Base-by-base conservation (phyloP, 53 echinoderm and acorn worm genomes). In the Pentamera pediparva region DNA sequence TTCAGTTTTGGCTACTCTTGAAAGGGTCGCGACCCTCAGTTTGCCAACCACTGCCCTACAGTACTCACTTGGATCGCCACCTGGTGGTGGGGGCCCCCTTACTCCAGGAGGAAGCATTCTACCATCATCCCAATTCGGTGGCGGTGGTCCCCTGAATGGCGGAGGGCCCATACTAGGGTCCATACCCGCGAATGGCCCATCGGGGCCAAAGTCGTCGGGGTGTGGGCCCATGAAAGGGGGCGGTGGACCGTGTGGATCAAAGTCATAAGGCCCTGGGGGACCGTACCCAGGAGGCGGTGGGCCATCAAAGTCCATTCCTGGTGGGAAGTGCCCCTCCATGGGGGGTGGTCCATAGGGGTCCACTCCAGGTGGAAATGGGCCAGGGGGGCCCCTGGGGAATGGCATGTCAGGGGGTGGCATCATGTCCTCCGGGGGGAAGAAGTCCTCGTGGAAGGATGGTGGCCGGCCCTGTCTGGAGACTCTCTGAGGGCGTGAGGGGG, bases 231-330 rank as follows among this genome's bases (percentile, higher is more conserved):
- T 20, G 41, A 67, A 67, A 17, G 63, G 63, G 9, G 67, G 67
- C 47, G 85, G 85, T 13, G 79, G 79, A 17, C 79, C 74, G 32
- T 74, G 56, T 56, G 74, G 71, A 43, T 65, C 79, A 59, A 74
- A 54, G 6, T 41, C 65, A 65, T 74, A 65, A 30, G 79, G 85
- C n/a, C 79, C 79, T 51, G 81, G 86, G 36, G 63, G 78, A 25
- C 64, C 53, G 22, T 53, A 35, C 13, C 41, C 49, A 32, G 77
- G 77, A 20, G 61, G 61, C 24, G 43, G 52, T 30, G 78, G 78
- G 3, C 64, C 51, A 51, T 70, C 76, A 61, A 67, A 75, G 48
- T 60, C 69, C 36, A 77, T 76, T 34, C 58, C 70, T 36, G 81
- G 72, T 77, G 67, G 67, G 7, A 40, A 67, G 4, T 35, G 37